A percentile compares a stretch with the other conserved stretches of the same genome.
Evolutionary conservation across 2,888 invertebrate species (phyloP).

Genomic region (Xylota sylvarum): DNA sequence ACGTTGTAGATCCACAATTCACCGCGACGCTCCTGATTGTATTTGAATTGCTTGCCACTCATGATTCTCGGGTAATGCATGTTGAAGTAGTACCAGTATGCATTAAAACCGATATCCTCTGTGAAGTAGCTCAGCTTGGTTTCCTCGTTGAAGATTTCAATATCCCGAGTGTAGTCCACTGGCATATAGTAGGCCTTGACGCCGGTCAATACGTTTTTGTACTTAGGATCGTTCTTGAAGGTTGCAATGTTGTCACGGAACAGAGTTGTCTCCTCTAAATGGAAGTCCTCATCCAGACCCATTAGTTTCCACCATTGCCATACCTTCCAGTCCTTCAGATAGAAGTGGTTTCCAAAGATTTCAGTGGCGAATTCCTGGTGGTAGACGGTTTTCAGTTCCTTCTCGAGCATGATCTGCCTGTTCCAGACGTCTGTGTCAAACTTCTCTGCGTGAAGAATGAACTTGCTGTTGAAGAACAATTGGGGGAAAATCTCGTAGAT

Average conservation of each 20-base stretch:
- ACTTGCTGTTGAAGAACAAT: slow-evolving; percentile 89
- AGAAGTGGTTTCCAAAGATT: slow-evolving; percentile 17
- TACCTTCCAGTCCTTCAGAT: slow-evolving; percentile 80
- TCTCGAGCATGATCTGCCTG: slow-evolving; percentile 84
- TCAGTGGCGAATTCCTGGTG: slow-evolving; percentile 78
- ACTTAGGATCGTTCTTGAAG: slow-evolving; percentile 79
- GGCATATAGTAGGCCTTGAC: slow-evolving; percentile 81
- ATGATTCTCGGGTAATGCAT: slow-evolving; percentile 89
- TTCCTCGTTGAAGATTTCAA: slow-evolving; percentile 86
- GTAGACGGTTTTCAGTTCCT: slow-evolving; percentile 80
- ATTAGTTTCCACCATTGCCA: slow-evolving; percentile 83
- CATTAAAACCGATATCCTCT: slow-evolving; percentile 89
- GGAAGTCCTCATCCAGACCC: slow-evolving; percentile 81
- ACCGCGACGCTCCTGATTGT: slow-evolving; percentile 87
- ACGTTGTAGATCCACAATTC: slow-evolving; percentile 88
- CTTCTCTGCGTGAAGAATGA: slow-evolving; percentile 88
- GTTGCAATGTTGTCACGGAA: slow-evolving; percentile 81
- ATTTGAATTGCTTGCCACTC: slow-evolving; percentile 86
- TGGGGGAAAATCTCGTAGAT: slow-evolving; percentile 91
- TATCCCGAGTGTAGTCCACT: slow-evolving; percentile 87
- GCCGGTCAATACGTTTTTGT: slow-evolving; percentile 79
- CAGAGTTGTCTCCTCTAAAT: slow-evolving; percentile 79
- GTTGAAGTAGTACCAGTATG: slow-evolving; percentile 88
- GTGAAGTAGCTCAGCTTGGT: slow-evolving; percentile 89
- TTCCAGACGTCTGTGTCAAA: slow-evolving; percentile 85